A percentile compares a stretch with the other conserved stretches of the same genome.
Evolutionary conservation across 2,888 invertebrate species (phyloP).

Genomic region (Cataglyphis albicans): DNA sequence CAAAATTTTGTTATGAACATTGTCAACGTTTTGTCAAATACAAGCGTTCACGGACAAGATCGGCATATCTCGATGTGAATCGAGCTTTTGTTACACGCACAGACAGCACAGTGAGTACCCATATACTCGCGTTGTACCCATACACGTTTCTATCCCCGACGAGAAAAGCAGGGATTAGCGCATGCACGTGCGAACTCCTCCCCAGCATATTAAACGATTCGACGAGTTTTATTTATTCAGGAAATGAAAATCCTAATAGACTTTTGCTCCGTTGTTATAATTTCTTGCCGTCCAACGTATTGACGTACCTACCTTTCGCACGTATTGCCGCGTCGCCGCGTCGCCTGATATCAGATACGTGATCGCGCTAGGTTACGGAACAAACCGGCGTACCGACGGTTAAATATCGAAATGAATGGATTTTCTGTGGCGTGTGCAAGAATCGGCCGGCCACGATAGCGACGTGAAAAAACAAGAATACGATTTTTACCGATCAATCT

Average conservation of each 20-base stretch:
- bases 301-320: slow-evolving; percentile 69
- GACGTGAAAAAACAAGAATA: slow-evolving; percentile 28
- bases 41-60: slow-evolving; percentile 6
- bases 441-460: slow-evolving; percentile 22
- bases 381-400: slow-evolving; percentile 48
- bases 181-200: slow-evolving; percentile 74
- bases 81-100: slow-evolving; percentile 37
- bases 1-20: slow-evolving; percentile 14
- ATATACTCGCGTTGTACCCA: slow-evolving; percentile 53
- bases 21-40: neutral
- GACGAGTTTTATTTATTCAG: slow-evolving; percentile 77
- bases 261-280: slow-evolving; percentile 77
- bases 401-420: slow-evolving; percentile 56
- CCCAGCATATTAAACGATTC: slow-evolving; percentile 76
- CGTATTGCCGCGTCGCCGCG: slow-evolving; percentile 54
- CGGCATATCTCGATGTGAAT: slow-evolving; percentile 26
- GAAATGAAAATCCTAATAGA: slow-evolving; percentile 79
- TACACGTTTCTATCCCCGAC: slow-evolving; percentile 62
- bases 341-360: slow-evolving; percentile 60
- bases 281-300: slow-evolving; percentile 73
- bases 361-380: slow-evolving; percentile 62
- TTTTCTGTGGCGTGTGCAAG: slow-evolving; percentile 39
- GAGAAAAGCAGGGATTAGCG: slow-evolving; percentile 73
- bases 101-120: slow-evolving; percentile 36
- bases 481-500: slow-evolving; percentile 50